Percentiles rank a stretch among this genome's conserved stretches.
Conservation (phyloP, 2,888 invertebrate species). For the Siphlonurus alternatus region DNA sequence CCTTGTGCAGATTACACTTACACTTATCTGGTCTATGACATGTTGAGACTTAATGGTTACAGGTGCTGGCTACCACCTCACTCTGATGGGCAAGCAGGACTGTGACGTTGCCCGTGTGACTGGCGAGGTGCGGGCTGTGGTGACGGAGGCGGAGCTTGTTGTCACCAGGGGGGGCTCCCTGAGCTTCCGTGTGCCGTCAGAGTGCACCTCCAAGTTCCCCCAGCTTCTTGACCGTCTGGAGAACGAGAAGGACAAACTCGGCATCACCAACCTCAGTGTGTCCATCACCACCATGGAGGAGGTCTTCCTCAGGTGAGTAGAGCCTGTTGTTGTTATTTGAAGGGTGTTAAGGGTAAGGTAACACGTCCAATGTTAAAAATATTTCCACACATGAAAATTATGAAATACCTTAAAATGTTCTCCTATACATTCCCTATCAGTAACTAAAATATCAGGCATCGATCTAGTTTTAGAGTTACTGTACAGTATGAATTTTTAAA, state of each 20-base stretch:
- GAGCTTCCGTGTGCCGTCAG: conserved; percentile 37
- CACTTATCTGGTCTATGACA: no score
- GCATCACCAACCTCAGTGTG: conserved; percentile 60
- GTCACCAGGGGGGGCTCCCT: conserved; percentile 22
- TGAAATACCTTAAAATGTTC: no score
- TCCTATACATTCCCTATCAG: no score
- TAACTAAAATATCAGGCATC: no score
- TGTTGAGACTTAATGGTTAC: no score
- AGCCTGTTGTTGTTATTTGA: no score
- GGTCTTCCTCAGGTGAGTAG: conserved; percentile 65
- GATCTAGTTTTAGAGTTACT: no score
- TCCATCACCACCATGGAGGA: conserved; percentile 85
- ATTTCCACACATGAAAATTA: no score
- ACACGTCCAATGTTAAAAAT: no score
- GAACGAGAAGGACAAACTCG: conserved; percentile 34
- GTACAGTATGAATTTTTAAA: no score
- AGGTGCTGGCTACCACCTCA: conserved; percentile 57
- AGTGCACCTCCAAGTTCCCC: conserved; percentile 36
- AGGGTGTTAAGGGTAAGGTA: no score
- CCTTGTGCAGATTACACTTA: no score
- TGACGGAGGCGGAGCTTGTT: conserved; percentile 28
- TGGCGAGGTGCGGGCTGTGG: conserved; percentile 23
- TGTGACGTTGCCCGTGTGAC: conserved; percentile 20
- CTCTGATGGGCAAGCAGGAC: conserved; percentile 32
- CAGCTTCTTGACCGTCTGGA: conserved; percentile 47